phyloP scores from a whole-genome alignment of 2,797 vertebrate genomes.

The Oreortyx pictus region DNA sequence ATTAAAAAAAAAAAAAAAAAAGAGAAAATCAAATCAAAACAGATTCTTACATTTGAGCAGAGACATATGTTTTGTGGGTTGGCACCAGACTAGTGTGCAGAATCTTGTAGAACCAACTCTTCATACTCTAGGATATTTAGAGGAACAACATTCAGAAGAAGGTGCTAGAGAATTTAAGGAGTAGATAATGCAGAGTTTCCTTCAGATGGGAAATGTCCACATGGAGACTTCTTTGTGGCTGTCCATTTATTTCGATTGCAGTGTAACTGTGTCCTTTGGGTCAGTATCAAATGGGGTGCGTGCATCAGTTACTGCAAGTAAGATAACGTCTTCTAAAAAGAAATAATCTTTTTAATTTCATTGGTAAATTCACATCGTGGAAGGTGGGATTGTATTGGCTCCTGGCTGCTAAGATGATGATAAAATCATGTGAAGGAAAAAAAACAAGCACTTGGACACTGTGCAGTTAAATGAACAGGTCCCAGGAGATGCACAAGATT shows the following conservation, averaged over 20 bases:
- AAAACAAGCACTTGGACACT: fast-evolving
- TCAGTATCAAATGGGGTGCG: fast-evolving
- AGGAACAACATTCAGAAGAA: constrained; percentile 62
- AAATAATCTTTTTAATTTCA: fast-evolving
- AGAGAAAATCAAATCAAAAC: constrained; percentile 7
- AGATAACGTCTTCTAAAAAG: not conserved
- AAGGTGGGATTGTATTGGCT: not conserved
- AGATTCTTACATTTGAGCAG: constrained; percentile 65
- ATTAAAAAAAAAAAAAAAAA: not conserved
- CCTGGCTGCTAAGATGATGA: not conserved
- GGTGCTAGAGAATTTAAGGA: not conserved
- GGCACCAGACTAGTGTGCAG: constrained; percentile 66
- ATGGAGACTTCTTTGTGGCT: not conserved
- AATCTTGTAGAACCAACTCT: constrained; percentile 67
- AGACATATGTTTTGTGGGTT: constrained; percentile 73
- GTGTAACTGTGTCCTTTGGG: not conserved
- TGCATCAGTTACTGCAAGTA: fast-evolving
- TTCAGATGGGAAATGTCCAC: not conserved
- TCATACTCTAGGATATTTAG: constrained; percentile 54
- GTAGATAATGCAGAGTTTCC: not conserved
- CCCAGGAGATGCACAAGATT: not conserved
- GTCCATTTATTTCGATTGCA: not conserved
- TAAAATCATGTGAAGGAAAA: not conserved
- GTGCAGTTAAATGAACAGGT: not conserved
- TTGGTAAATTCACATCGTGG: not conserved